Evolutionary conservation across 2,797 vertebrate species (phyloP).

Genomic region (Enteromius mattozi): DNA sequence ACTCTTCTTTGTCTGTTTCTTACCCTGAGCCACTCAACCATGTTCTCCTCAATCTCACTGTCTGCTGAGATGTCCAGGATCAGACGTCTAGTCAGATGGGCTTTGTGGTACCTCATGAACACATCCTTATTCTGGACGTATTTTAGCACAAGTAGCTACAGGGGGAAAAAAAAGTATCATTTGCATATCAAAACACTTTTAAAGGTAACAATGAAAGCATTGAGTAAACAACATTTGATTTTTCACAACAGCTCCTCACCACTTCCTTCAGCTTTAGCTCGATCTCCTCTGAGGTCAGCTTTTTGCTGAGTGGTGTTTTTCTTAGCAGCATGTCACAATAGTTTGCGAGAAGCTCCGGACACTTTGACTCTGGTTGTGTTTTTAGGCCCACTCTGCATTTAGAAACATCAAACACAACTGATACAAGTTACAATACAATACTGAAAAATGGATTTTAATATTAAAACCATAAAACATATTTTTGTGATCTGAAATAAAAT

Average conservation of each 20-base stretch:
- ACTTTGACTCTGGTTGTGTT: constrained; percentile 98
- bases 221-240: not conserved
- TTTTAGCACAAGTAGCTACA: constrained; percentile 93
- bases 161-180: not conserved
- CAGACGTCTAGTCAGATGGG: constrained; percentile 94
- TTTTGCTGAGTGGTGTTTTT: constrained; percentile 99
- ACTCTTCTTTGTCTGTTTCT: constrained; percentile 48
- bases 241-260: constrained; percentile 75
- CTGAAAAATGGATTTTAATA: not conserved
- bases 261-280: constrained; percentile 99
- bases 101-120: constrained; percentile 99
- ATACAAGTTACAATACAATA: not conserved
- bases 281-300: constrained; percentile 98
- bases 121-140: constrained; percentile 99
- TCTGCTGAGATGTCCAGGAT: constrained; percentile 98
- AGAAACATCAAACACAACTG: not conserved
- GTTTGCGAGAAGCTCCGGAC: constrained; percentile 98
- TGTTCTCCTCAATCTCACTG: constrained; percentile 99
- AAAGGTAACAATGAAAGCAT: not conserved
- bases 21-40: constrained; percentile 99
- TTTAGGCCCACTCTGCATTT: constrained; percentile 90
- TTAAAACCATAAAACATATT: not conserved
- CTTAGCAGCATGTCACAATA: constrained; percentile 99
- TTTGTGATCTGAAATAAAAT: not conserved
- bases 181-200: not conserved